These are phyloP conservation scores for Oryzias woworae DNA, from an alignment of 2,113 vertebrate genomes.

Conservation along the genomic window DNA sequence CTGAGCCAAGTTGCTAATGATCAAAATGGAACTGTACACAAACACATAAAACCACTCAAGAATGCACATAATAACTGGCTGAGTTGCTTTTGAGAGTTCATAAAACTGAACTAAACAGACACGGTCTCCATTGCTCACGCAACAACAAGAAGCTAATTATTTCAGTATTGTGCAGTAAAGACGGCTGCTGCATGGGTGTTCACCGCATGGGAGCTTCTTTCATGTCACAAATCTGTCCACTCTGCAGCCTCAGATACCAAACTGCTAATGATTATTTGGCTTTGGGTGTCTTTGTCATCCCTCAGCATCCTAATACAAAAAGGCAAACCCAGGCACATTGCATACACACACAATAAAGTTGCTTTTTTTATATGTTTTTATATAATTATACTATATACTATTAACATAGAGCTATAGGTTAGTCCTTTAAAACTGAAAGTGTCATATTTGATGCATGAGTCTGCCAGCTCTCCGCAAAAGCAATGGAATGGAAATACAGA, in stretches of 20 bases:
- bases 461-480: too few species aligned
- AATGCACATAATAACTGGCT: constrained; percentile 57
- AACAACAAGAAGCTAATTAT: constrained; percentile 69
- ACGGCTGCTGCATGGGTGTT: constrained; percentile 57
- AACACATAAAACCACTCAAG: constrained; percentile 55
- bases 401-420: too few species aligned
- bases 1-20: constrained; percentile 64
- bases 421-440: too few species aligned
- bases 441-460: too few species aligned
- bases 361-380: neutral
- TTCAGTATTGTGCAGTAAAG: constrained; percentile 59
- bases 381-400: too few species aligned
- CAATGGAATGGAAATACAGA: too few species aligned
- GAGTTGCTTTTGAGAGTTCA: constrained; percentile 45
- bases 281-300: constrained; percentile 53
- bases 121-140: constrained; percentile 64
- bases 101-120: constrained; percentile 53
- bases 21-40: constrained; percentile 56
- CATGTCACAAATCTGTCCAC: constrained; percentile 68
- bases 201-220: constrained; percentile 59
- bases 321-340: constrained; percentile 51
- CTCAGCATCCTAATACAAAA: constrained; percentile 36
- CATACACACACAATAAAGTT: constrained; percentile 23
- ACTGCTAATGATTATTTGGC: constrained; percentile 71
- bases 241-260: constrained; percentile 56